Percentiles rank a stretch among this genome's conserved stretches.
phyloP scores from a whole-genome alignment of 2,797 vertebrate genomes.

The Pipistrellus pipistrellus region DNA sequence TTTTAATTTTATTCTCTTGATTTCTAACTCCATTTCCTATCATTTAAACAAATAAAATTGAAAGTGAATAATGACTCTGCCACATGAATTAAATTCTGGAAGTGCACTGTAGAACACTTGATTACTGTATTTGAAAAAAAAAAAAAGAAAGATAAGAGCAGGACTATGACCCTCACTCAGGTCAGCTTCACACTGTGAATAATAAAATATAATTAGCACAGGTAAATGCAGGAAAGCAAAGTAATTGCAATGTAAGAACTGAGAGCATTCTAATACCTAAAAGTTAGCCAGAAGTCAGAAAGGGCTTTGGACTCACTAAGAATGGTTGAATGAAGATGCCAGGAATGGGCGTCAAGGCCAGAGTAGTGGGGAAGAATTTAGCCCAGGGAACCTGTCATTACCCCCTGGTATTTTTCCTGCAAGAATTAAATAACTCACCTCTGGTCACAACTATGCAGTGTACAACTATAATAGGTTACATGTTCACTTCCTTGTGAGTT shows the following conservation, averaged over 20 bases:
- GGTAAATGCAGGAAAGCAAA: background rate
- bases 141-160: conserved; percentile 4
- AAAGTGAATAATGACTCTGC: background rate
- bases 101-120: background rate
- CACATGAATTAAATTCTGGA: background rate
- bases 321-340: background rate
- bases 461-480: no score
- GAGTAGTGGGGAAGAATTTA: background rate
- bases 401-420: background rate
- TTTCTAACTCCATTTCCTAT: conserved; percentile 47
- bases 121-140: background rate
- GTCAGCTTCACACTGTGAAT: background rate
- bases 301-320: background rate
- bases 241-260: background rate
- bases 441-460: background rate
- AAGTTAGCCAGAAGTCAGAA: background rate
- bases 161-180: background rate
- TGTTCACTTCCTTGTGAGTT: background rate
- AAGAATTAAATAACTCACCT: background rate
- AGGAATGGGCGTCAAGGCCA: background rate
- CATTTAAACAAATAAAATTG: background rate
- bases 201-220: conserved; percentile 23
- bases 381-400: background rate
- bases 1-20: background rate
- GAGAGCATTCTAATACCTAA: background rate